phyloP scores from a whole-genome alignment of 2,797 vertebrate genomes.

The Characodon lateralis region DNA sequence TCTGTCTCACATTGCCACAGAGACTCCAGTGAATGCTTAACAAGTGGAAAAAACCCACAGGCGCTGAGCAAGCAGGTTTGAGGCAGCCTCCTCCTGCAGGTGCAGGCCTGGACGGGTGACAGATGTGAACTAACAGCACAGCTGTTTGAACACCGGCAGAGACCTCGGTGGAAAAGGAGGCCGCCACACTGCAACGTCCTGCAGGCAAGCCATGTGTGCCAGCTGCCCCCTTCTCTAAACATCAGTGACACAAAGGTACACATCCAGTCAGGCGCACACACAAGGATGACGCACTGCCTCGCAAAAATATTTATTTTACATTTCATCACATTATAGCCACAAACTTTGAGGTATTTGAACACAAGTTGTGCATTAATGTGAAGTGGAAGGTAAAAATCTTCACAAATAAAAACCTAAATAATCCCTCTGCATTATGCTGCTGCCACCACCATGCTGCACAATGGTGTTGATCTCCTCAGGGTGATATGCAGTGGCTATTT shows the following conservation, averaged over 20 bases:
- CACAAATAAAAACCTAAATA: not conserved
- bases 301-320: not conserved
- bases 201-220: slow-evolving; percentile 40
- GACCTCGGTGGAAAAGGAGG: slow-evolving; percentile 46
- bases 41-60: slow-evolving; percentile 2
- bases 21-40: slow-evolving; percentile 24
- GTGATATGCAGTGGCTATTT: too few relatives aligned
- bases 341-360: not conserved
- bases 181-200: slow-evolving; percentile 38
- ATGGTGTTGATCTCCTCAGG: too few relatives aligned
- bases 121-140: slow-evolving; percentile 68
- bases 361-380: not conserved
- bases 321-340: too few relatives aligned
- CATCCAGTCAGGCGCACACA: slow-evolving; percentile 12
- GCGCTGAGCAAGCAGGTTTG: slow-evolving; percentile 38
- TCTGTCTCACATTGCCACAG: slow-evolving; percentile 5
- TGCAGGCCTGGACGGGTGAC: slow-evolving; percentile 46
- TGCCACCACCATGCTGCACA: too few relatives aligned
- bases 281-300: not conserved
- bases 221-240: slow-evolving; percentile 54
- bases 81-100: slow-evolving; percentile 13
- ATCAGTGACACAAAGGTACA: slow-evolving; percentile 38
- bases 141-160: slow-evolving; percentile 54
- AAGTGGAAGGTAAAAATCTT: not conserved
- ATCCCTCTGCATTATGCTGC: too few relatives aligned